Conservation (phyloP, 2,888 invertebrate genomes). For the Bellardia bayeri region DNA sequence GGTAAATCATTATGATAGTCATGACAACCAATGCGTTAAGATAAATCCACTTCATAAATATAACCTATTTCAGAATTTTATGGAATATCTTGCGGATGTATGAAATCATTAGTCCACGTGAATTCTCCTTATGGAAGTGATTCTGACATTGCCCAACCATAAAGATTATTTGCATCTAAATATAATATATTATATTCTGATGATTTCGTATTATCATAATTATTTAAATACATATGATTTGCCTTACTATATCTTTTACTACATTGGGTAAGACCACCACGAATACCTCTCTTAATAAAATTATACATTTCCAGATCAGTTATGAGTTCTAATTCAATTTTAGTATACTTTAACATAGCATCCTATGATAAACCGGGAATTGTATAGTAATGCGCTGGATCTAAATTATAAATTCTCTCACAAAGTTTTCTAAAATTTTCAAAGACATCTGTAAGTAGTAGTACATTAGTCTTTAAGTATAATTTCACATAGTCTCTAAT, state of each 20-base stretch:
- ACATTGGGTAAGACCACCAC: slow-evolving; percentile 5
- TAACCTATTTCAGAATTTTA: background rate
- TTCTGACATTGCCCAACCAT: slow-evolving; percentile 10
- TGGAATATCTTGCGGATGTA: background rate
- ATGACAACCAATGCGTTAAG: background rate
- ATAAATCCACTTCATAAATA: background rate
- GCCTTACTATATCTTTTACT: background rate
- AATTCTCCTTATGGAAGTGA: background rate
- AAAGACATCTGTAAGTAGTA: background rate
- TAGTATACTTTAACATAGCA: background rate
- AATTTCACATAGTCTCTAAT: background rate
- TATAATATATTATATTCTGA: slow-evolving; percentile 14
- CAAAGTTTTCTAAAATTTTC: slow-evolving; percentile 10
- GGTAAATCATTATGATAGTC: background rate
- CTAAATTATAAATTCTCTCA: no score
- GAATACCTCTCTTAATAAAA: slow-evolving; percentile 12
- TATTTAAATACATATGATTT: slow-evolving; percentile 5
- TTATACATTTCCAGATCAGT: background rate
- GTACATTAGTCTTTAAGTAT: background rate
- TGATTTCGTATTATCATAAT: background rate
- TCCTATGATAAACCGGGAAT: background rate
- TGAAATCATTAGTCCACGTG: background rate
- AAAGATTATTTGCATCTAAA: slow-evolving; percentile 24
- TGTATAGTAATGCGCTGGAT: no score
- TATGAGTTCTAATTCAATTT: background rate